Percentiles rank a stretch among this genome's conserved stretches.
These are phyloP conservation scores for Cataglyphis livida DNA, from an alignment of 2,888 invertebrate genomes.

Conservation along the genomic window DNA sequence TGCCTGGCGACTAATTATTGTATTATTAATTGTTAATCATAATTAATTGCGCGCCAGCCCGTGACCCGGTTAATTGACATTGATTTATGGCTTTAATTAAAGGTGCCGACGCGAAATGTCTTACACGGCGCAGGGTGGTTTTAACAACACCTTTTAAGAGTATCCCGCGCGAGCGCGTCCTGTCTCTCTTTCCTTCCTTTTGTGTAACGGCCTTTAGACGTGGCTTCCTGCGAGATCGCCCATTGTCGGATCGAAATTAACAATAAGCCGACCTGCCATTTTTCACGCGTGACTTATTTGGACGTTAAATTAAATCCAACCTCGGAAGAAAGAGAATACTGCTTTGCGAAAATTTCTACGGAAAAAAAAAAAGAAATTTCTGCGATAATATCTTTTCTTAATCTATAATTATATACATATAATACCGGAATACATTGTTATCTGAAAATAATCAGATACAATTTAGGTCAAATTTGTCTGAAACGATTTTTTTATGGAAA, in stretches of 20 bases:
- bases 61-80: slow-evolving; percentile 82
- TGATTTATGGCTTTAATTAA: slow-evolving; percentile 86
- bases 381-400: not conserved
- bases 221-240: slow-evolving; percentile 61
- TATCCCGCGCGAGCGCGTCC: slow-evolving; percentile 49
- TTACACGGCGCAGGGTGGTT: slow-evolving; percentile 78
- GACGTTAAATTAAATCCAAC: slow-evolving; percentile 62
- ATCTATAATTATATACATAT: not conserved
- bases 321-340: slow-evolving; percentile 30
- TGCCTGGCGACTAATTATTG: slow-evolving; percentile 73
- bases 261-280: slow-evolving; percentile 59
- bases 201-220: slow-evolving; percentile 74
- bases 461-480: not conserved
- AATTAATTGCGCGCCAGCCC: slow-evolving; percentile 79
- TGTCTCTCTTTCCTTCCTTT: slow-evolving; percentile 51
- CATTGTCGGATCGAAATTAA: slow-evolving; percentile 62
- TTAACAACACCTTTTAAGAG: slow-evolving; percentile 83
- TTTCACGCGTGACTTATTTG: slow-evolving; percentile 60
- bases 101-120: slow-evolving; percentile 80
- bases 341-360: slow-evolving; percentile 22
- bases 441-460: not conserved
- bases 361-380: not conserved
- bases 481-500: not conserved
- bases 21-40: slow-evolving; percentile 84
- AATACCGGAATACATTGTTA: not conserved